Conservation (phyloP, 2,113 vertebrate genomes). For the Pterocles gutturalis region DNA sequence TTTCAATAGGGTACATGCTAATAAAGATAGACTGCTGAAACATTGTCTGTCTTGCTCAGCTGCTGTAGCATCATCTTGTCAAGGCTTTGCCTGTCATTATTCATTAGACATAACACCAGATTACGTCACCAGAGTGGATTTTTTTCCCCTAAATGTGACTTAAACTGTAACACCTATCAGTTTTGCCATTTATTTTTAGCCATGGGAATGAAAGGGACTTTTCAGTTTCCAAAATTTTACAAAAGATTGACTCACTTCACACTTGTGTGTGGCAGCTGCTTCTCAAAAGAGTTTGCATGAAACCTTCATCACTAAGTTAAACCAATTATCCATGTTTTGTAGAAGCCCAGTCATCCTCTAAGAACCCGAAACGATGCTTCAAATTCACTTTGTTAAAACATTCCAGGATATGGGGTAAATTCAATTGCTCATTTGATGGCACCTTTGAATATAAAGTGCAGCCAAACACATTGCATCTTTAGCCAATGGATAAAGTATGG, state of each 20-base stretch:
- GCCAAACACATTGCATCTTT: neutral
- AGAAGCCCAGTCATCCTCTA: neutral
- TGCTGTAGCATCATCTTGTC: neutral
- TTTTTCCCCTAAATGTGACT: slow-evolving; percentile 8
- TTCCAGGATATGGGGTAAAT: neutral
- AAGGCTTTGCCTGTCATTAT: slow-evolving; percentile 13
- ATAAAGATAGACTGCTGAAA: neutral
- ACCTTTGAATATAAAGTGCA: neutral
- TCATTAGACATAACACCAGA: slow-evolving; percentile 8
- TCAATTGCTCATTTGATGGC: neutral
- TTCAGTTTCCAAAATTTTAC: neutral
- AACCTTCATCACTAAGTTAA: neutral
- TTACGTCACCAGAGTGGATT: slow-evolving; percentile 25
- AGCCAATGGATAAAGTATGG: neutral
- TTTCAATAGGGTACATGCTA: neutral
- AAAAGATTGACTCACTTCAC: neutral
- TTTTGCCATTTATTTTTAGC: slow-evolving; percentile 9
- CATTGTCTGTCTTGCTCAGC: neutral
- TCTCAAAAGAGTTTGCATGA: neutral
- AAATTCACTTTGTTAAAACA: neutral
- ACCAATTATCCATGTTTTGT: neutral
- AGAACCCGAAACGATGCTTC: neutral
- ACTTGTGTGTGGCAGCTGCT: neutral
- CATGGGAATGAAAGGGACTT: neutral
- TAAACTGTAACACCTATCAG: neutral